Conservation (phyloP, 2,113 vertebrate genomes). For the Misgurnus anguillicaudatus region DNA sequence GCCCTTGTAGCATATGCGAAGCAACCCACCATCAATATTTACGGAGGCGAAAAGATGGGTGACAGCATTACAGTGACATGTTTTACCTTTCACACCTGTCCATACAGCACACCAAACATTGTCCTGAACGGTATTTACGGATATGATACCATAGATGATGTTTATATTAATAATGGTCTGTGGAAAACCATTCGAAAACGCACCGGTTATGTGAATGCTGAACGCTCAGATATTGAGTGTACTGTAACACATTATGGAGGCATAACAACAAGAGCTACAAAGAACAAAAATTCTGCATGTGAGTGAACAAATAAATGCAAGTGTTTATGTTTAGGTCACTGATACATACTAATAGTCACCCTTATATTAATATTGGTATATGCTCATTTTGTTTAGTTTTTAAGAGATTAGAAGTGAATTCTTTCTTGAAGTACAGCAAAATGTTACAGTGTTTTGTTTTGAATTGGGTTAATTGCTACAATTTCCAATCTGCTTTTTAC, state of each 20-base stretch:
- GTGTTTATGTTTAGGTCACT: too few relatives aligned
- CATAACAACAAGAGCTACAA: neutral
- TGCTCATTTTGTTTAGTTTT: too few relatives aligned
- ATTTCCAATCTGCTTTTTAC: neutral
- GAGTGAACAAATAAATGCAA: slow-evolving; percentile 16
- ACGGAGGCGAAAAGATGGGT: neutral
- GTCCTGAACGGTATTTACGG: neutral
- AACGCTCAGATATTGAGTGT: slow-evolving; percentile 41
- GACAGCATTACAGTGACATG: neutral
- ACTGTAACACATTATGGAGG: slow-evolving; percentile 7
- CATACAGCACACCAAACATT: slow-evolving; percentile 7
- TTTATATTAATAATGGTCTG: neutral
- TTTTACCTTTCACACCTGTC: slow-evolving; percentile 6
- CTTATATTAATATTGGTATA: too few relatives aligned
- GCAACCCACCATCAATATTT: neutral
- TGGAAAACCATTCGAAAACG: slow-evolving; percentile 14
- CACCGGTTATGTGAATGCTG: neutral
- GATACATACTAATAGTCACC: too few relatives aligned
- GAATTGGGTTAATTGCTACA: too few relatives aligned
- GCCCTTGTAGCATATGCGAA: neutral
- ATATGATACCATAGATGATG: neutral
- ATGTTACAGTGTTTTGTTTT: too few relatives aligned
- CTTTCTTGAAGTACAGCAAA: too few relatives aligned
- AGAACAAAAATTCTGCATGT: slow-evolving; percentile 49
- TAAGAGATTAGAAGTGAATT: too few relatives aligned